Base-by-base conservation (phyloP, 2,113 vertebrate genomes). In the human (Homo sapiens) region DNA sequence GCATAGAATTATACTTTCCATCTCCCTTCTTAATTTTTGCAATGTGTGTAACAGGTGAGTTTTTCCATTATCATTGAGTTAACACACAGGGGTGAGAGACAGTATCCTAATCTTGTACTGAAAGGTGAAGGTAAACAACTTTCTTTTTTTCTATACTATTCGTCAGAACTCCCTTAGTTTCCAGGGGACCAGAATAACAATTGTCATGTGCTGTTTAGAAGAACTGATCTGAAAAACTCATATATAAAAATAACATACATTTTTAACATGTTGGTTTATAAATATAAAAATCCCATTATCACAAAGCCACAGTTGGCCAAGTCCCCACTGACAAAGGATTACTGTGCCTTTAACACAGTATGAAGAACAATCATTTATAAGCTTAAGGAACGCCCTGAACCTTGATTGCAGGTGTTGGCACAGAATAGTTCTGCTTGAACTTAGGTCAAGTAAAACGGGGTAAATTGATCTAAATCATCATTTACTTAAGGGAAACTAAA, bases 221-320 rank as follows among this genome's bases (percentile, higher is more conserved):
- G 59, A 90, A 83, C 43, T 45, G 50, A 92, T 97, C 72, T 97
- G 48, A 81, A 97, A 96, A 97, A 35, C 75, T 75, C 68, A 55
- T 55, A 76, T 94, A 84, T 89, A 92, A 98, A 97, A 98, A 96
- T 97, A 96, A 95, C 92, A 92, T 72, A 85, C 43, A 81, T 90
- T 91, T 94, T 96, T 97, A 96, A 92, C 88, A 94, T 92, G 76
- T 97, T 93, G 88, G 89, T 94, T 97, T 96, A 97, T 97, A 97
- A 98, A 97, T 96, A 97, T 68, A 97, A 94, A 97, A 97, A 97
- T 97, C 96, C 85, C 90, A 98, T 98, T 98, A 97, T 96, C 94
- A 89, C 97, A 96, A 95, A 96, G 88, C 90, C 93, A 83, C 96
- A 97, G 97, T 94, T 88, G 55, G 96, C 76, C 94, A 48, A 43